These are phyloP conservation scores for Natrix natrix DNA, from an alignment of 2,797 vertebrate genomes.

Conservation along the genomic window DNA sequence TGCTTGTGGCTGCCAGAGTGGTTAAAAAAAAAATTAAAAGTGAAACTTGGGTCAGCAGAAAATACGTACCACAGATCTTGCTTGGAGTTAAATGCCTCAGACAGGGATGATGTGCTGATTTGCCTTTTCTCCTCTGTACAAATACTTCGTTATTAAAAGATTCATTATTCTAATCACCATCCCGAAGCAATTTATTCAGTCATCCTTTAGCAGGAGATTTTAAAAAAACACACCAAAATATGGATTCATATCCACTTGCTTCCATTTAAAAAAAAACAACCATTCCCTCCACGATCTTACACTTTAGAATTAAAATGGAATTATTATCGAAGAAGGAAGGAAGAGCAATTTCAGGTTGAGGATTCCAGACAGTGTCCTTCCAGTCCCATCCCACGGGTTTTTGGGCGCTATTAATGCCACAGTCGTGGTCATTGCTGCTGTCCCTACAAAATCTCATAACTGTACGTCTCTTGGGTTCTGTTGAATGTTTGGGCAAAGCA, in stretches of 20 bases:
- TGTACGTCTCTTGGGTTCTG: not conserved
- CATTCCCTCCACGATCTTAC: not conserved
- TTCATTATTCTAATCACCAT: not conserved
- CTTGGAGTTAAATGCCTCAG: not conserved
- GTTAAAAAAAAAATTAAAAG: not conserved
- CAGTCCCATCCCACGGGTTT: not conserved
- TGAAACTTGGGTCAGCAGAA: not conserved
- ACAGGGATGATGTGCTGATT: not conserved
- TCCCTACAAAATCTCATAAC: not conserved
- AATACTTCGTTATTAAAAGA: not conserved
- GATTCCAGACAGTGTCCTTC: not conserved
- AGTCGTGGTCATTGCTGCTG: no score
- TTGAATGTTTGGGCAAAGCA: not conserved
- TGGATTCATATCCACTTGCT: not conserved
- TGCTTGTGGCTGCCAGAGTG: fast-evolving
- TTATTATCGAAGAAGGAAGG: no score
- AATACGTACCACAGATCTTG: fast-evolving
- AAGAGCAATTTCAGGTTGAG: not conserved
- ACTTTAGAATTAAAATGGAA: not conserved
- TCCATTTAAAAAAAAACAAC: not conserved
- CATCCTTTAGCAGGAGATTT: not conserved
- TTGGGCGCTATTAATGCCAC: not conserved
- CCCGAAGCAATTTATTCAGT: not conserved
- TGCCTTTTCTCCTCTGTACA: not conserved
- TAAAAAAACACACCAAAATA: not conserved